phyloP scores from a whole-genome alignment of 2,888 invertebrate species.

The Frankliniella fusca region DNA sequence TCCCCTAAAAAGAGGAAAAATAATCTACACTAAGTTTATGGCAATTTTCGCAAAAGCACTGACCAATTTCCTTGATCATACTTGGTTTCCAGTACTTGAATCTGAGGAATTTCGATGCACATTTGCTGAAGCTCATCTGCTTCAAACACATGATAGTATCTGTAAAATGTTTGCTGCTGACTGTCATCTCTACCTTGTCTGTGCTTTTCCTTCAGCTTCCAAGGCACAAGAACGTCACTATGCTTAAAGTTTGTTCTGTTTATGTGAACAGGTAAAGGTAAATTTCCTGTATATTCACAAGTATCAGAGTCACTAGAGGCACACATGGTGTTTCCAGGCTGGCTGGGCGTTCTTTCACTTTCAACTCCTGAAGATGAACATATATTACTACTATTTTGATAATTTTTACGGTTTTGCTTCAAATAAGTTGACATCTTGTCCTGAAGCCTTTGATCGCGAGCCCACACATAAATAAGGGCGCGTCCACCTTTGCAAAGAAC shows the following conservation, averaged over 20 bases:
- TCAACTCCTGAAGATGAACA: not conserved
- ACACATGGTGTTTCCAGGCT: not conserved
- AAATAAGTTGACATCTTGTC: conserved; percentile 65
- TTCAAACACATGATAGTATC: conserved; percentile 92
- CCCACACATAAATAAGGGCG: conserved; percentile 94
- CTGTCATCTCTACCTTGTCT: conserved; percentile 45
- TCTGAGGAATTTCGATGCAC: conserved; percentile 53
- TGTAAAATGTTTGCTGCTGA: conserved; percentile 59
- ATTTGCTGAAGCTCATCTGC: conserved; percentile 72
- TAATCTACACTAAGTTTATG: conserved; percentile 6
- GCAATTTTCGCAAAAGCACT: conserved; percentile 65
- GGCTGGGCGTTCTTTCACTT: not conserved
- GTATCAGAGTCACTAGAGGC: not conserved
- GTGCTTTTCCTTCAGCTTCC: conserved; percentile 65
- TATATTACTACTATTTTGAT: conserved; percentile 41
- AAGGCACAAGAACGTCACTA: conserved; percentile 91
- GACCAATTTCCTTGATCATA: conserved; percentile 99
- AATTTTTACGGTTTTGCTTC: conserved; percentile 56
- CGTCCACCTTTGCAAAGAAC: conserved; percentile 67
- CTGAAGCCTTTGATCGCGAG: conserved; percentile 75
- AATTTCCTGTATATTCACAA: not conserved
- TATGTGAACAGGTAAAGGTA: conserved; percentile 71
- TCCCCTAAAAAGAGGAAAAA: not conserved
- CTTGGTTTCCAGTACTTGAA: conserved; percentile 64
- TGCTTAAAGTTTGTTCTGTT: conserved; percentile 87